Evolutionary conservation across 1,140 invertebrate genomes (phyloP), one percentile per base, ranked within the genome.

Genomic region (Schmidtea mediterranea): DNA sequence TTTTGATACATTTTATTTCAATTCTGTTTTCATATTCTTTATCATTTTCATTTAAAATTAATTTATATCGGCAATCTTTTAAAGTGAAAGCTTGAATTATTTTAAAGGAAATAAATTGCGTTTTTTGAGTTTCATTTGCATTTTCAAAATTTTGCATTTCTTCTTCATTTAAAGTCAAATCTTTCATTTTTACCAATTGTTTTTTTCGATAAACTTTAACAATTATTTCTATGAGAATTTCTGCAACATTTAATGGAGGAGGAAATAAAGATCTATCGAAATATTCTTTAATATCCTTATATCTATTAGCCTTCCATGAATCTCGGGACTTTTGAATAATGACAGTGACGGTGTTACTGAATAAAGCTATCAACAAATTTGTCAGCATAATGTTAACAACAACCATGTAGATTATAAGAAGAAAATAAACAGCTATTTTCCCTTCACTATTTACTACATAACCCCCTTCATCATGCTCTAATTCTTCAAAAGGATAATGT

Each of bases 301-400:
- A 67, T 57, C 64, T 62, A 52, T 68, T 62, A 48, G 57, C 68
- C 51, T 65, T 64, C 64, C 66, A 69, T 19, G 68, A 61, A 51
- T 61, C 59, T 36, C 60, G 58, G 2, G 64, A 61, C 51, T 69
- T 68, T 15, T 65, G 56, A 40, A 67, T 62, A 1, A 69, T 62
- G 43, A 60, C 59, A 2, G 68, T 60, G 56, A 69, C 46, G 36
- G 46, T 48, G 19, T 21, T 48, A 13, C 16, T 68, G 57, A 69
- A 69, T 36, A 69, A 66, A 49, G 67, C 67, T 51, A 69, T 67
- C 18, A 69, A 60, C 22, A 69, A 57, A 46, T 69, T 69, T 22
- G 69, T 57, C 2, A 69, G 58, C 36, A 69, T 57, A 8, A 69
- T 58, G 52, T 68, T 69, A 13, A 60, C 62, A 16, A 67, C 58